Conservation (phyloP, 2,888 invertebrate species). For the Pocota personata region DNA sequence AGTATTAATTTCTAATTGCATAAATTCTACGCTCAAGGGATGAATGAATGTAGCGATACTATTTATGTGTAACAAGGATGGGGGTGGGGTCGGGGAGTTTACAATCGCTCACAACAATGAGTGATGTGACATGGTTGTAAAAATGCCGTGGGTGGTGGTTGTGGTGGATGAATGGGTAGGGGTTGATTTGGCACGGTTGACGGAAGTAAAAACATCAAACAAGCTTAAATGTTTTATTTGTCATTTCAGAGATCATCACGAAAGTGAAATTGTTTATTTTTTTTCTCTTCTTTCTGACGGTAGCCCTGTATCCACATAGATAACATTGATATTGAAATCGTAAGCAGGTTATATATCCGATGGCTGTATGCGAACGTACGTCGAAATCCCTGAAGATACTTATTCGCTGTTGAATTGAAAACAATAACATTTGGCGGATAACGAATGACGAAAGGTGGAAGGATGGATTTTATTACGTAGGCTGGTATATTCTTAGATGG, state of each 20-base stretch:
- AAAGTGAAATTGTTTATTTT: constrained; percentile 69
- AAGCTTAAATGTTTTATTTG: constrained; percentile 72
- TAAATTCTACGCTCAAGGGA: constrained; percentile 61
- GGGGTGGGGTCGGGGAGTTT: constrained; percentile 47
- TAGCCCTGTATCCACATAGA: constrained; percentile 67
- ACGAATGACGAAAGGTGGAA: constrained; percentile 43
- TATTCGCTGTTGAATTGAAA: constrained; percentile 47
- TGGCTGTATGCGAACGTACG: constrained; percentile 40
- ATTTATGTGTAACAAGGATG: constrained; percentile 26
- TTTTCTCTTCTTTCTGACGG: constrained; percentile 10
- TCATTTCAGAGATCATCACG: constrained; percentile 70
- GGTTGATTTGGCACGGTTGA: constrained; percentile 60
- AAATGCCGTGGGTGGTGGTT: constrained; percentile 23
- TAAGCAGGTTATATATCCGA: constrained; percentile 64
- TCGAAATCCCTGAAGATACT: constrained; percentile 64
- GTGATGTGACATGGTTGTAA: constrained; percentile 60
- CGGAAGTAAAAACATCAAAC: constrained; percentile 69
- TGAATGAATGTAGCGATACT: constrained; percentile 36
- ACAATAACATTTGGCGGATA: constrained; percentile 69
- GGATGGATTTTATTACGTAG: constrained; percentile 44
- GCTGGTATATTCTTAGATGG: constrained; percentile 2
- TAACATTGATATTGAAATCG: constrained; percentile 72
- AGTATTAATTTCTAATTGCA: constrained; percentile 74
- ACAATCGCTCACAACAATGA: constrained; percentile 68
- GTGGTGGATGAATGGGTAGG: constrained; percentile 20